Percentiles rank a stretch among this genome's conserved stretches.
Evolutionary conservation across 2,888 invertebrate species (phyloP).

Genomic region (Cephus runcator): DNA sequence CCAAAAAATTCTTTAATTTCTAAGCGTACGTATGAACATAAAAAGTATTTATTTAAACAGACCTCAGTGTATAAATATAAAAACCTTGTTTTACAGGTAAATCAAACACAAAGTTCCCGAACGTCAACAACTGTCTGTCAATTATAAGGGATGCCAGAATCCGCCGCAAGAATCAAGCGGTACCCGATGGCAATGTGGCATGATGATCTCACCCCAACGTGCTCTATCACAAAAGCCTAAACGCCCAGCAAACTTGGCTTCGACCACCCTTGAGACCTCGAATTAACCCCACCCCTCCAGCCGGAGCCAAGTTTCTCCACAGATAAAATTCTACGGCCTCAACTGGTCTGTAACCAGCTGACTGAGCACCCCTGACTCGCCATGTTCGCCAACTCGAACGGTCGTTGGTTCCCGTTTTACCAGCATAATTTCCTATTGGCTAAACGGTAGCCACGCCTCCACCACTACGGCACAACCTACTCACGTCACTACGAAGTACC

Average conservation of each 20-base stretch:
- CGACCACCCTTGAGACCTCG: constrained; percentile 21
- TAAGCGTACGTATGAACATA: neutral
- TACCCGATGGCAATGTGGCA: constrained; percentile 20
- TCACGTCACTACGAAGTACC: neutral
- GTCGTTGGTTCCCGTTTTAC: constrained; percentile 42
- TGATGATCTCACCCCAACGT: constrained; percentile 2
- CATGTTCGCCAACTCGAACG: constrained; percentile 49
- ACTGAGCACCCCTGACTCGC: constrained; percentile 62
- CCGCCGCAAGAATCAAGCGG: constrained; percentile 63
- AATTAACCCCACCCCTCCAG: constrained; percentile 30
- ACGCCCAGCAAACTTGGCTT: constrained; percentile 25
- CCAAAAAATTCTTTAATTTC: neutral
- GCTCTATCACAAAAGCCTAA: constrained; percentile 34
- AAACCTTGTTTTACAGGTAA: neutral
- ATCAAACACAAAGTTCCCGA: neutral
- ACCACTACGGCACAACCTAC: constrained; percentile 27
- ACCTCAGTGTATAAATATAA: neutral
- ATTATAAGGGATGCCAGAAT: constrained; percentile 63
- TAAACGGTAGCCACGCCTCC: constrained; percentile 44
- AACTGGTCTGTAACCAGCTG: neutral
- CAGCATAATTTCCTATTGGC: constrained; percentile 40
- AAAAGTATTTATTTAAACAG: neutral
- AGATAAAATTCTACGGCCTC: neutral
- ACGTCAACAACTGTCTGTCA: constrained; percentile 48
- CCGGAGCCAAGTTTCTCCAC: neutral